Evolutionary conservation across 2,888 invertebrate species (phyloP), one percentile per base, ranked within the genome.

Genomic region (Campoplex nolae): DNA sequence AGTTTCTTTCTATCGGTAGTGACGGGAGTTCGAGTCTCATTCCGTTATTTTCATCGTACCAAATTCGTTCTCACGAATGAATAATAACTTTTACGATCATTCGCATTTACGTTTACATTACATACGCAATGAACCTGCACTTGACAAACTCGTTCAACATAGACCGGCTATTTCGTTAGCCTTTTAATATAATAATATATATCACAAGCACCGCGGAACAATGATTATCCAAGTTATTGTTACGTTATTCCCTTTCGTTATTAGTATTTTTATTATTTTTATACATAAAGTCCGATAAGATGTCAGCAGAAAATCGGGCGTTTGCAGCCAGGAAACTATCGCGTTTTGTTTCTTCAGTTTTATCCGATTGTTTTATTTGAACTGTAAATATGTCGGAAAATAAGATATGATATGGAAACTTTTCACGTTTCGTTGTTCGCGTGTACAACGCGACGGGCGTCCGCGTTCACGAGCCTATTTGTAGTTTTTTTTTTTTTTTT

Each of bases 121-220:
- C 77, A 58, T 56, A 70, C 58, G 68, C 45, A 51, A 45, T 13
- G n/a, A 54, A 16, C 32, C 32, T 32, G 13, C 62, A 32, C 32
- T 62, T 6, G 62, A 62, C 16, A 32, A 9, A 48, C 51, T 77
- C 76, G 58, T 54, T 71, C 68, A 74, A 82, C 74, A 70, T 75
- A 77, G 80, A 80, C 73, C 67, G 80, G 80, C 86, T 77, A 51
- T 62, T 78, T 68, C 42, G n/a, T 71, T 77, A 79, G 83, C 79
- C 79, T 28, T 86, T 79, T 62, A 74, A 51, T 77, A 85, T 65
- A 80, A 76, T 73, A 73, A 79, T 84, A 78, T 86, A 86, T 86
- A 86, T 86, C 84, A 84, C 86, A 86, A 86, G 86, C 86, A 86
- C 86, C 86, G 77, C 81, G 77, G 81, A 84, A 86, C 84, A 84